phyloP scores from a whole-genome alignment of 1,140 invertebrate genomes.

The Drosophila tsacasi region DNA sequence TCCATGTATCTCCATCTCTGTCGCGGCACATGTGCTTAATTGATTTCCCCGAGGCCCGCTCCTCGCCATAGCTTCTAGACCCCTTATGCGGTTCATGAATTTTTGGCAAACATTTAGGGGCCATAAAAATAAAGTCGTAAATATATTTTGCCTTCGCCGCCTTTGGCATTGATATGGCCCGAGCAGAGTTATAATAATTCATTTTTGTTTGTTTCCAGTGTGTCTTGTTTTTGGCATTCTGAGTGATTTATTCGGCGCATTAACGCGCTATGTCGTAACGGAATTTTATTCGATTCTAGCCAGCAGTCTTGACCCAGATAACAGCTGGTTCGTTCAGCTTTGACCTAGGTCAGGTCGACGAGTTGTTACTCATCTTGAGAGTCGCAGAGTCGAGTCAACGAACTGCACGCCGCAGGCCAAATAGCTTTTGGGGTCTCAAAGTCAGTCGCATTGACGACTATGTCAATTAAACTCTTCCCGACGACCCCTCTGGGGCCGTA shows the following conservation, averaged over 20 bases:
- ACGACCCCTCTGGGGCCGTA: slow-evolving; percentile 10
- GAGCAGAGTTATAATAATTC: slow-evolving; percentile 31
- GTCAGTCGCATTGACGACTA: slow-evolving; percentile 31
- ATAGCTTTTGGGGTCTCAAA: slow-evolving; percentile 41
- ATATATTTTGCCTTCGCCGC: slow-evolving; percentile 37
- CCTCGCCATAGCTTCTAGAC: slow-evolving; percentile 19
- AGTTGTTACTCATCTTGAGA: slow-evolving; percentile 28
- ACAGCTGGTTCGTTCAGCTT: slow-evolving; percentile 49
- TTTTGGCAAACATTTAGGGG: slow-evolving; percentile 65
- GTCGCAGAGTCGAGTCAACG: slow-evolving; percentile 56
- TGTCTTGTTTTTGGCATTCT: slow-evolving; percentile 44
- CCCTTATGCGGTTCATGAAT: slow-evolving; percentile 26
- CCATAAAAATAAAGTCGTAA: slow-evolving; percentile 55
- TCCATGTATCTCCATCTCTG: slow-evolving; percentile 16
- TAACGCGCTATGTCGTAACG: slow-evolving; percentile 39
- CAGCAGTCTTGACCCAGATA: slow-evolving; percentile 57
- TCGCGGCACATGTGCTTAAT: slow-evolving; percentile 45
- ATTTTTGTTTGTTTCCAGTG: slow-evolving; percentile 21
- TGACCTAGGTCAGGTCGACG: slow-evolving; percentile 70
- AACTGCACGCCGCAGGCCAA: slow-evolving; percentile 46
- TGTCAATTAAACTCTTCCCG: slow-evolving; percentile 36
- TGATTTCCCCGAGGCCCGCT: slow-evolving; percentile 1
- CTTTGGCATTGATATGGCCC: slow-evolving; percentile 56
- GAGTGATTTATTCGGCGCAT: slow-evolving; percentile 36
- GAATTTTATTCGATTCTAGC: slow-evolving; percentile 38